Evolutionary conservation across 2,113 vertebrate species (phyloP).

Genomic region (Microtus montanus): DNA sequence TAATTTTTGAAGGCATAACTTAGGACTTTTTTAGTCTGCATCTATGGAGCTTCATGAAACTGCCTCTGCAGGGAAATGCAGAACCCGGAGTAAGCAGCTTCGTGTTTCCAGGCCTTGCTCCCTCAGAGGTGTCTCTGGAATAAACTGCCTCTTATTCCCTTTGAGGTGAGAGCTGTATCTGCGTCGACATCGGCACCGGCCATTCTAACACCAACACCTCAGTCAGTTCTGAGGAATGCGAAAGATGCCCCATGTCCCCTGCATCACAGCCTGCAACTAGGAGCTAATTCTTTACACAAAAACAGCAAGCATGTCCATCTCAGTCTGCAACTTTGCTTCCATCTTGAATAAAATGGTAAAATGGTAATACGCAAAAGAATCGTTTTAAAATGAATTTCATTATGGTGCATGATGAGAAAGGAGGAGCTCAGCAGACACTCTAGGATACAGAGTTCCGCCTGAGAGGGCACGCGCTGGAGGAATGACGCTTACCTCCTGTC

Average conservation of each 20-base stretch:
- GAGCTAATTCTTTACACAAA: not conserved
- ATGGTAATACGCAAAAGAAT: not conserved
- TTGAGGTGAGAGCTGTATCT: not conserved
- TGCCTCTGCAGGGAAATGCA: not conserved
- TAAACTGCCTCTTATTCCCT: not conserved
- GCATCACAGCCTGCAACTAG: too few relatives aligned
- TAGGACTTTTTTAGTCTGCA: not conserved
- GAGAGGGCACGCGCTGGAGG: not conserved
- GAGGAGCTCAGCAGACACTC: not conserved
- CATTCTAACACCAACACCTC: not conserved
- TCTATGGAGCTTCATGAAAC: too few relatives aligned
- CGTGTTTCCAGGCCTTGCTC: not conserved
- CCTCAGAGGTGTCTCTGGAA: not conserved
- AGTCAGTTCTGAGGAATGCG: not conserved
- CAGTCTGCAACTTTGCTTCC: not conserved
- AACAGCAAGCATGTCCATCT: not conserved
- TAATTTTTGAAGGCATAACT: not conserved
- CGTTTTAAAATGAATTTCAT: not conserved
- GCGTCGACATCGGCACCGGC: fast-evolving
- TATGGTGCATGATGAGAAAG: not conserved
- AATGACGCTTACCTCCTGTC: not conserved
- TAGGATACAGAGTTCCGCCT: not conserved
- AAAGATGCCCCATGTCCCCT: not conserved
- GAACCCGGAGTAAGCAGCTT: not conserved
- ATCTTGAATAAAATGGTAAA: not conserved